Evolutionary conservation across 1,140 invertebrate genomes (phyloP), one percentile per base, ranked within the genome.

Genomic region (Listronotus oregonensis): DNA sequence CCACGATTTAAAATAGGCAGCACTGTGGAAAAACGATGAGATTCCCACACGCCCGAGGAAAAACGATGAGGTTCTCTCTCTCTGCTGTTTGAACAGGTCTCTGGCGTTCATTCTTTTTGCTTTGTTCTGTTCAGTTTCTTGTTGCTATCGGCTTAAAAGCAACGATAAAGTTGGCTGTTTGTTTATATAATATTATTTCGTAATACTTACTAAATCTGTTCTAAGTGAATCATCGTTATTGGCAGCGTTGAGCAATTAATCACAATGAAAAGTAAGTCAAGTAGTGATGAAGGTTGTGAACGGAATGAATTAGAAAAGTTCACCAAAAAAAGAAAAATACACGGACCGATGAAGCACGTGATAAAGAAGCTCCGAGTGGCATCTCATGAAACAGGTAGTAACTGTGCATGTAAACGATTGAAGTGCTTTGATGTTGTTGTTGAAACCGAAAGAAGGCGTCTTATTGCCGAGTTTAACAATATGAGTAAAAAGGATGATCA

Each of bases 211-310:
- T 51, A 51, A 51, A 51, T 21, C 14, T 51, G 18, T 51, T 51
- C 27, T 51, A 21, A 21, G 11, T 51, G 18, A 51, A 51, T 51
- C 49, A 27, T 51, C 49, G 10, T 51, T 51, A 21, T 51, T 51
- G 49, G 49, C 18, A 51, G 49, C 27, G 27, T 51, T 51, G 17
- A 27, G 14, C 49, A 51, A 18, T 31, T 51, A n/a, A n/a, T n/a
- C n/a, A 31, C 17, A 18, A 51, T 51, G 44, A 14, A 46, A 46
- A 46, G 44, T 46, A 14, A 46, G 11, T 46, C 14, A n/a, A n/a
- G n/a, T n/a, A n/a, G 44, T 46, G 44, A 46, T 46, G 44, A 46
- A 46, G 44, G n/a, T n/a, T n/a, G 44, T 46, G 44, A 46, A 46
- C 44, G 44, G 44, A 46, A 46, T 46, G 14, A 39, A 6, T 12